Evolutionary conservation across 2,113 vertebrate genomes (phyloP), one percentile per base, ranked within the genome.

Genomic region (Microcebus ravelobensis): DNA sequence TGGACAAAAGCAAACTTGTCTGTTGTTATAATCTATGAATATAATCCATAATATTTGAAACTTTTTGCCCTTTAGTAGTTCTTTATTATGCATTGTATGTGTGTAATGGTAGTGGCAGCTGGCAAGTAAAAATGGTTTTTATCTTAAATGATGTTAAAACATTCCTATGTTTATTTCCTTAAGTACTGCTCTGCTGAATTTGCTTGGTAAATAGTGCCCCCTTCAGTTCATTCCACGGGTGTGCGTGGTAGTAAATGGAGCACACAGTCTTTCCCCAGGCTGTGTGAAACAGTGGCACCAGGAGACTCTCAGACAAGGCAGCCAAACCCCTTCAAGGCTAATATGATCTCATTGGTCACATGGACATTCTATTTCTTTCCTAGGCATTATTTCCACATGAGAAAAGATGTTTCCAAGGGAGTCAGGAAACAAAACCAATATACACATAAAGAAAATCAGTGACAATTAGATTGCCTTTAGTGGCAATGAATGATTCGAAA

Each of bases 161-260:
- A 23, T 84, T 82, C 50, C 31, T 27, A 63, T n/a, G 31, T 90
- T 88, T 61, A 36, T 74, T 90, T 81, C 57, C 50, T 11, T 52
- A 1, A 10, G 9, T 0, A 6, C 5, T 2, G 11, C 2, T 36
- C 59, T 1, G 27, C 20, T 96, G 34, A 90, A 95, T 98, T 98
- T 95, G 95, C 97, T 97, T 98, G 86, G 96, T 97, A 96, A 98
- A 98, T 93, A 97, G 70, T 97, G 98, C 98, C 98, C 98, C 97
- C 99, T 98, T 96, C 98, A 98, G 99, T 92, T 97, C 45, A 34
- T 23, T 17, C 52, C 18, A 6, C 21, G 55, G 9, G 50, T 90
- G 3, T 93, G 63, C 95, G 90, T 27, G 59, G 42, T 83, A 81
- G 52, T 31, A 6, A 67, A 57, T 9, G 25, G 74, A 96, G 48